Evolutionary conservation across 2,888 invertebrate genomes (phyloP).

Genomic region (Eugnorisma glareosa): DNA sequence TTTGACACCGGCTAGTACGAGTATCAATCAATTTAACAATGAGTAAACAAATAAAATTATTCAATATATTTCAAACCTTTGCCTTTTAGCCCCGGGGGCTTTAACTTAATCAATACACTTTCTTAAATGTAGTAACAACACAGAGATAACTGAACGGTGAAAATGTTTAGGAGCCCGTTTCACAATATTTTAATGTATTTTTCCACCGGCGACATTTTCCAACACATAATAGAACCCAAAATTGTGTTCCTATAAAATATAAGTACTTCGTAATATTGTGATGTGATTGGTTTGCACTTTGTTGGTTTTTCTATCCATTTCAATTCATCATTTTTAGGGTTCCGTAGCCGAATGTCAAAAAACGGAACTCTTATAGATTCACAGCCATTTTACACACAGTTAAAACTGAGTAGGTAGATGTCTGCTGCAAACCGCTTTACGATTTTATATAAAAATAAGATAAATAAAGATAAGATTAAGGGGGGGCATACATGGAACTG

Average conservation of each 20-base stretch:
- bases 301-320: background rate
- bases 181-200: constrained; percentile 1
- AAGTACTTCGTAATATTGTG: background rate
- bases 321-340: background rate
- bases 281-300: background rate
- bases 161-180: constrained; percentile 6
- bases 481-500: too few relatives aligned
- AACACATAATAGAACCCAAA: background rate
- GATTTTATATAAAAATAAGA: too few relatives aligned
- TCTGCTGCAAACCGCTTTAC: too few relatives aligned
- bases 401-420: too few relatives aligned
- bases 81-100: background rate
- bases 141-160: constrained; percentile 10
- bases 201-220: background rate
- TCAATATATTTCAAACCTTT: constrained; percentile 1
- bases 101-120: constrained; percentile 16
- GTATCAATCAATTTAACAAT: background rate
- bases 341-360: too few relatives aligned
- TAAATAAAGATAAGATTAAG: too few relatives aligned
- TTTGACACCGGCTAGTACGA: background rate
- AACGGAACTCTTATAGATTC: too few relatives aligned
- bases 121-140: background rate
- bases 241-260: background rate
- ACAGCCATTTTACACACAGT: too few relatives aligned
- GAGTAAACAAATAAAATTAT: background rate